Base-by-base conservation (phyloP, 2,888 invertebrate species). In the Synanthedon tipuliformis region DNA sequence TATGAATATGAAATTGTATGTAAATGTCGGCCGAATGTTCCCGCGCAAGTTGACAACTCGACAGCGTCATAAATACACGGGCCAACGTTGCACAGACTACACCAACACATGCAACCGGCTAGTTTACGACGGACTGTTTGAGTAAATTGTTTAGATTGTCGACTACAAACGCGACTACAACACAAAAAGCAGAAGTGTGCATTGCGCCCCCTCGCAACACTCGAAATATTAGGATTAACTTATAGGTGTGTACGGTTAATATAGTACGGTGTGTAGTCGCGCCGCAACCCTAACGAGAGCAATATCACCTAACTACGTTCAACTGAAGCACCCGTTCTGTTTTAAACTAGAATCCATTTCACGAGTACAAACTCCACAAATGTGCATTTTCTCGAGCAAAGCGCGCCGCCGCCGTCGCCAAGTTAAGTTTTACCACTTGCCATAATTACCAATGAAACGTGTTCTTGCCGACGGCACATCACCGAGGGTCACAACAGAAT, bases 1-100 rank as follows among this genome's bases (percentile, higher is more conserved):
- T 79, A 82, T 84, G 82, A 83, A 83, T 82, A 81, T 83, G 79
- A 82, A 83, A 81, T 82, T 75, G 71, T 81, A 84, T 82, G 80
- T 75, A 75, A 83, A 83, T 84, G 71, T 74, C 68, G 68, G 61
- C 75, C 77, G 75, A 82, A 81, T 78, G 73, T 78, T 78, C 66
- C 75, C 69, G 69, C 70, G 65, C 67, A 74, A 78, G 71, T 80
- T 79, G 79, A 81, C 79, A 81, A 79, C 75, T 81, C 75, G 69
- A 74, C 78, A 75, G 71, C 69, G 69, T 68, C 75, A 74, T 79
- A 81, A 81, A 83, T 80, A 79, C 76, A 78, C 72, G 67, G 23
- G 69, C 70, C 72, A 65, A 68, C 73, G 71, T 70, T 73, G 76
- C 76, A 75, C 69, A 68, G 69, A 73, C 73, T 75, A 67, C 69